Conservation (phyloP, 1,140 invertebrate genomes). For the Periplaneta americana region DNA sequence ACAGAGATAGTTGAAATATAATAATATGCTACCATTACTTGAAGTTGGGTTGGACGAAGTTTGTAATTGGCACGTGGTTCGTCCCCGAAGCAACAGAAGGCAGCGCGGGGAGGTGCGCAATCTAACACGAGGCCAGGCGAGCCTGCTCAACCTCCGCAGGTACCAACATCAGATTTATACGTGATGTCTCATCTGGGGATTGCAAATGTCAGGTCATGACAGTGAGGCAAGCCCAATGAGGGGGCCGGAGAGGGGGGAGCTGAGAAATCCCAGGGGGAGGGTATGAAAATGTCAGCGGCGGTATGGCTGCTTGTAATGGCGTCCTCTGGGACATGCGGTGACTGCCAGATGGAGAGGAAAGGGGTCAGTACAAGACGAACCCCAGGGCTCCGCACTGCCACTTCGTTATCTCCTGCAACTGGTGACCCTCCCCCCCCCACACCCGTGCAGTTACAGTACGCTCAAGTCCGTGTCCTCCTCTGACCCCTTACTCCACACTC, state of each 20-base stretch:
- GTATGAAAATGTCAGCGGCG: constrained; percentile 5
- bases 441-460: background rate
- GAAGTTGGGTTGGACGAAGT: too few relatives aligned
- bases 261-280: background rate
- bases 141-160: too few relatives aligned
- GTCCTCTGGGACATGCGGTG: background rate
- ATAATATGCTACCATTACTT: too few relatives aligned
- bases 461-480: too few relatives aligned
- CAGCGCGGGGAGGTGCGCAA: too few relatives aligned
- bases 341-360: background rate
- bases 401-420: background rate
- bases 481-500: too few relatives aligned
- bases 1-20: too few relatives aligned
- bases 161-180: background rate
- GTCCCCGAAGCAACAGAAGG: too few relatives aligned
- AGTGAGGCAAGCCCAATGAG: too few relatives aligned
- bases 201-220: constrained; percentile 11
- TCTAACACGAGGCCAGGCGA: too few relatives aligned
- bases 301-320: background rate
- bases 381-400: background rate
- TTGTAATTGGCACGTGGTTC: too few relatives aligned
- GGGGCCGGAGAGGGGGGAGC: too few relatives aligned
- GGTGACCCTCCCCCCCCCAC: background rate
- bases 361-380: background rate
- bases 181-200: constrained; percentile 6